A percentile compares a stretch with the other conserved stretches of the same genome.
phyloP scores from a whole-genome alignment of 2,113 vertebrate species.

The Nanorana parkeri region DNA sequence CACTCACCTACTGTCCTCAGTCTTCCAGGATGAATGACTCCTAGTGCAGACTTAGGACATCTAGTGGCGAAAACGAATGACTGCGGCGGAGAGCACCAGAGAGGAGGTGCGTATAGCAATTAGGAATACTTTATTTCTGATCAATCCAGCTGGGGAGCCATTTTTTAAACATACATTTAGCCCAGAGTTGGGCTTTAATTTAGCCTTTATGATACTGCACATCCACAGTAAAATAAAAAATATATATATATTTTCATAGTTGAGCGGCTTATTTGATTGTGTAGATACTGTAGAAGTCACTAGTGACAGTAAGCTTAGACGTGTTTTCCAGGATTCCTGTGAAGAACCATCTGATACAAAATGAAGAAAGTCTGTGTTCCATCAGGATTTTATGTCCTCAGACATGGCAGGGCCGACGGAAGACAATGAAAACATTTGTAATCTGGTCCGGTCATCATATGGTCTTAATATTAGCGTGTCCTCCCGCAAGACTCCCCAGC shows the following conservation, averaged over 20 bases:
- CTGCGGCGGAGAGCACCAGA: too few species aligned
- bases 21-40: too few species aligned
- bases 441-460: slow-evolving; percentile 10
- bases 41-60: too few species aligned
- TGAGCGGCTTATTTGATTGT: slow-evolving; percentile 13
- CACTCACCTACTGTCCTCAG: too few species aligned
- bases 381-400: not conserved
- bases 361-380: slow-evolving; percentile 13
- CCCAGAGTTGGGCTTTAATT: too few species aligned
- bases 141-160: too few species aligned
- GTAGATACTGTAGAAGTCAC: slow-evolving; percentile 6
- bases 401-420: not conserved
- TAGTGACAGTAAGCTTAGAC: slow-evolving; percentile 35
- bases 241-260: not conserved
- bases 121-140: too few species aligned
- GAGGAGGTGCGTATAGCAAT: too few species aligned
- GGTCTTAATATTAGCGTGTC: slow-evolving; percentile 28
- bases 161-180: too few species aligned
- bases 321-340: slow-evolving; percentile 33
- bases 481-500: not conserved
- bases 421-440: slow-evolving; percentile 36
- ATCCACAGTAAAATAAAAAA: not conserved
- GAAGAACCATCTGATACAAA: not conserved
- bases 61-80: too few species aligned
- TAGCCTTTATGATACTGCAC: not conserved